Base-by-base conservation (phyloP, 2,113 vertebrate species). In the Scortum barcoo region DNA sequence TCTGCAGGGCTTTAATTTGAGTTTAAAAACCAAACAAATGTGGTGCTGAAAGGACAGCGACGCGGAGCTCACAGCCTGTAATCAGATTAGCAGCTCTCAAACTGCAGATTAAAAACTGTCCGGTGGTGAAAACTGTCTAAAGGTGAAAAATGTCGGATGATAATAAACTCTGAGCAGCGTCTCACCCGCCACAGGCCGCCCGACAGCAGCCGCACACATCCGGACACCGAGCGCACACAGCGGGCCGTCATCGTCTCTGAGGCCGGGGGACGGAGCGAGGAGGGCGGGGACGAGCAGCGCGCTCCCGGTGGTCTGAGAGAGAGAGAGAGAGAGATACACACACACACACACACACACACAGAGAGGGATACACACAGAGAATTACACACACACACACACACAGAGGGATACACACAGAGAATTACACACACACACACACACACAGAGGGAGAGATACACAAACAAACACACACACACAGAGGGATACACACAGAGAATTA, bases 1-100 rank as follows among this genome's bases (percentile, higher is more conserved):
- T 28, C 53, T 46, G 60, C 40, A 26, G 42, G 6, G 4, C 12
- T 12, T 60, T 68, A 38, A 26, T n/a, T 40, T 7, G 22, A 36
- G n/a, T n/a, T n/a, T n/a, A n/a, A n/a, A n/a, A 28, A 40, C 1
- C 10, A 14, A 12, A 50, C 4, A 26, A 1, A 5, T 38, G 62
- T 30, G 68, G 83, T 86, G 72, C 86, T 86, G 86, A 84, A 86
- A 46, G 78, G 81, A 90, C 84, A 87, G 86, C 81, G 82, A 76
- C 83, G 33, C 16, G 2, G 42, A 56, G 24, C 71, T 48, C 26
- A 5, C 73, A 22, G 11, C 40, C n/a, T 28, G 20, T 85, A 82
- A 88, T 81, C 82, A 61, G 65, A 72, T 82, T 85, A 85, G 28
- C 66, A 16, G 1, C 19, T 0, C 22, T 26, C 10, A 16, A 36